These are phyloP conservation scores for Zalophus californianus DNA, from an alignment of 2,797 vertebrate genomes.

Conservation along the genomic window DNA sequence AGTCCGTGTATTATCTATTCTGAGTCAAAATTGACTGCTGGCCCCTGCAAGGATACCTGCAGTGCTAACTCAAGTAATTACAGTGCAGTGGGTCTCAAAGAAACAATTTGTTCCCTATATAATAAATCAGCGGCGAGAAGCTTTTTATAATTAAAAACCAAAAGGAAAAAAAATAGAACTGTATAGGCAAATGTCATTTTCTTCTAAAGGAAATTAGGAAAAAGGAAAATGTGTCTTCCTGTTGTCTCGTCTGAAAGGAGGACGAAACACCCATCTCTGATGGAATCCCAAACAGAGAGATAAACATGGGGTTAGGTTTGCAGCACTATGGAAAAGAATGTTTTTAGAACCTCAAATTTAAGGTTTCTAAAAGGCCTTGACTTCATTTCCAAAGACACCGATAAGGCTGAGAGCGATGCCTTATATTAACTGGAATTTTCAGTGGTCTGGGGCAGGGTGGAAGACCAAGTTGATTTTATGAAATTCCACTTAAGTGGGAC, in stretches of 20 bases:
- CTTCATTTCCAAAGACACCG: not conserved
- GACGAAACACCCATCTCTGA: not conserved
- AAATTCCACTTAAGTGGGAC: not conserved
- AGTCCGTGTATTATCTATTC: conserved; percentile 88
- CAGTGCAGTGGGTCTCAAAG: conserved; percentile 82
- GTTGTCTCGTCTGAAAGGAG: not conserved
- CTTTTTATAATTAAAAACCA: conserved; percentile 83
- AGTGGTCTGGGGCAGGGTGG: not conserved
- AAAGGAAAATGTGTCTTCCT: conserved; percentile 42
- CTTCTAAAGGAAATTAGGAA: conserved; percentile 68
- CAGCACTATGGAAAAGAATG: not conserved
- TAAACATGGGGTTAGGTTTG: not conserved
- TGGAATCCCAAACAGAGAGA: conserved; percentile 53
- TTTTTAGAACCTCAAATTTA: not conserved
- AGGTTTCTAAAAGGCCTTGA: not conserved
- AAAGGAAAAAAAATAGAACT: conserved; percentile 75
- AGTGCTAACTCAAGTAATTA: conserved; percentile 85
- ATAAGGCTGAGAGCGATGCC: not conserved
- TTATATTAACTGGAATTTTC: conserved; percentile 12
- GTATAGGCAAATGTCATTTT: conserved; percentile 83
- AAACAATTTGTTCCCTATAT: conserved; percentile 84
- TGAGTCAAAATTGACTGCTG: conserved; percentile 91
- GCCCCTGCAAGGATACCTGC: conserved; percentile 84
- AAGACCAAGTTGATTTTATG: not conserved
- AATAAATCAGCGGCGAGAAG: conserved; percentile 81